phyloP scores from a whole-genome alignment of 2,888 invertebrate species.

The Drosophila niveifrons region DNA sequence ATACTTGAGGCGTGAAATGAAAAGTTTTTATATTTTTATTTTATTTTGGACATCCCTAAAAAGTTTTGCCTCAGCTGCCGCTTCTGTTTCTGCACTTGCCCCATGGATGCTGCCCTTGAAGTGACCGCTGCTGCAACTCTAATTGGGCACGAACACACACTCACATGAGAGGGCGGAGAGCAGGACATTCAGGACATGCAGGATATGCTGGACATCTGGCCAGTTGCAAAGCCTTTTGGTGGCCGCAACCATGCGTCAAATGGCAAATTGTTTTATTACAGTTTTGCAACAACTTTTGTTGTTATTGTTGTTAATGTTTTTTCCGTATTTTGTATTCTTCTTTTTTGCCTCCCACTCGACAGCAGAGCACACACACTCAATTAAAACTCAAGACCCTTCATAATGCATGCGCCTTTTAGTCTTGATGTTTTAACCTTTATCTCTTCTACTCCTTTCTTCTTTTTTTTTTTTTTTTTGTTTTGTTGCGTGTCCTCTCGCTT shows the following conservation, averaged over 20 bases:
- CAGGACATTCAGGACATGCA: constrained; percentile 15
- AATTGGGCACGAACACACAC: constrained; percentile 72
- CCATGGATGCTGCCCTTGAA: constrained; percentile 65
- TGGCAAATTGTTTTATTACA: constrained; percentile 77
- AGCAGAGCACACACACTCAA: constrained; percentile 81
- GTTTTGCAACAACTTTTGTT: constrained; percentile 61
- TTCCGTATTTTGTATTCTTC: constrained; percentile 12
- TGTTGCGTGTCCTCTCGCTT: constrained; percentile 16
- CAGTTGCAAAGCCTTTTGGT: constrained; percentile 40
- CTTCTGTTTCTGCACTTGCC: neutral
- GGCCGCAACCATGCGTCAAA: constrained; percentile 50
- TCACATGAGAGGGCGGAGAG: constrained; percentile 3
- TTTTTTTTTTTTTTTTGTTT: constrained; percentile 47
- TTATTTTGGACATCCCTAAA: constrained; percentile 43
- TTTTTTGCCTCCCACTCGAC: constrained; percentile 27
- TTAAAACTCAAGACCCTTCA: constrained; percentile 83
- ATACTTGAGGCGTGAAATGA: constrained; percentile 72
- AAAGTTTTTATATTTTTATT: constrained; percentile 57
- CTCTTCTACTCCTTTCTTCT: constrained; percentile 12
- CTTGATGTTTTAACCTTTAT: constrained; percentile 78
- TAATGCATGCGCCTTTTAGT: constrained; percentile 79
- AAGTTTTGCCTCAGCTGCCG: constrained; percentile 57
- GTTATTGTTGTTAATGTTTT: constrained; percentile 15
- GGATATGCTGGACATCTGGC: constrained; percentile 28
- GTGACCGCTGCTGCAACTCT: constrained; percentile 75